phyloP scores from a whole-genome alignment of 53 echinoderm and acorn worm genomes.

The Echinarachnius parma region DNA sequence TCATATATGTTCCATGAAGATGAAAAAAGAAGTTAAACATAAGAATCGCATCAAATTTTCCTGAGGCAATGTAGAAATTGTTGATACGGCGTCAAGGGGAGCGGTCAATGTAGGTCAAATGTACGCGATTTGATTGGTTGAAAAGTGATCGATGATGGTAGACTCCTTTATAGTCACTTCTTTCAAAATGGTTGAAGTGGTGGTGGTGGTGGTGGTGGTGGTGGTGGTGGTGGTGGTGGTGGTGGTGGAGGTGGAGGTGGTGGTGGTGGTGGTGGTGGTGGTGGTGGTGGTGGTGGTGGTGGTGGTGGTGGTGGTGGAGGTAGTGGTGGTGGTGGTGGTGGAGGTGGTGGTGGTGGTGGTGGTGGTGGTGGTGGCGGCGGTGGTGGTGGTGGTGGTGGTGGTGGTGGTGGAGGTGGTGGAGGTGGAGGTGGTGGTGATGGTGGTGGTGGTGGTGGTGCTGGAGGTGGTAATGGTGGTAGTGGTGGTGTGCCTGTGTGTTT shows the following conservation, averaged over 20 bases:
- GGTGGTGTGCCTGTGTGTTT: not conserved
- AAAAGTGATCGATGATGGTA: too few relatives aligned
- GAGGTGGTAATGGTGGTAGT: too few relatives aligned
- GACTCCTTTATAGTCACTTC: too few relatives aligned
- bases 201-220: not conserved
- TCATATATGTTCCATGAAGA: too few relatives aligned
- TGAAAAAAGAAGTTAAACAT: too few relatives aligned
- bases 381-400: not conserved
- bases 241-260: not conserved
- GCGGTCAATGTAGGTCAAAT: too few relatives aligned
- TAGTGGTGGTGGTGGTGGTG: not conserved
- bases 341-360: not conserved
- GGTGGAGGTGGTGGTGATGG: not conserved
- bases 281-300: not conserved
- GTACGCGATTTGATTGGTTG: too few relatives aligned
- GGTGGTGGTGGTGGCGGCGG: not conserved
- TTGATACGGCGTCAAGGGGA: too few relatives aligned
- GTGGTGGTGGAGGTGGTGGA: too few relatives aligned
- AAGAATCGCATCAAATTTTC: too few relatives aligned
- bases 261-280: not conserved
- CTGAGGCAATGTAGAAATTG: too few relatives aligned
- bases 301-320: not conserved
- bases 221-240: not conserved
- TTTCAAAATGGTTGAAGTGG: not conserved
- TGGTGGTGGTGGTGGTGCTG: too few relatives aligned